A percentile compares a stretch with the other conserved stretches of the same genome.
These are phyloP conservation scores for Heliconius nattereri DNA, from an alignment of 1,140 invertebrate species.

Conservation along the genomic window DNA sequence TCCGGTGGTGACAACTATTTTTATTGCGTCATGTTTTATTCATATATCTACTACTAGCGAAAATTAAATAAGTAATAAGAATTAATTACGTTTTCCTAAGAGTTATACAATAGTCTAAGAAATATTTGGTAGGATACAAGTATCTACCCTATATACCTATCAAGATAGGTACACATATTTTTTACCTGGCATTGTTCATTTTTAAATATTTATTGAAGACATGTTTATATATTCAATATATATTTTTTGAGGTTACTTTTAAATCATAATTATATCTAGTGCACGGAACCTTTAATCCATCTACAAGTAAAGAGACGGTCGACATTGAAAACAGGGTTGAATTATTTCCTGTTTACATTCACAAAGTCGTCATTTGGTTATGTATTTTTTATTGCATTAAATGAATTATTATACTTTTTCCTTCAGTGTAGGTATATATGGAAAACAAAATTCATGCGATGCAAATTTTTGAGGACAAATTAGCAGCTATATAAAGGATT, in stretches of 20 bases:
- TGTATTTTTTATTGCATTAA: slow-evolving; percentile 8
- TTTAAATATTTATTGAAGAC: neutral
- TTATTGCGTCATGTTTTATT: slow-evolving; percentile 53
- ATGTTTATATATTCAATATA: neutral
- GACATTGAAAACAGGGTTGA: slow-evolving; percentile 29
- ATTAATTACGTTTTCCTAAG: neutral
- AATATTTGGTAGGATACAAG: neutral
- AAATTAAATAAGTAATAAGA: slow-evolving; percentile 24
- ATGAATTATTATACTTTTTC: neutral
- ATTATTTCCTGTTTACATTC: slow-evolving; percentile 43
- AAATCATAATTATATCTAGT: slow-evolving; percentile 9
- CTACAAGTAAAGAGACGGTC: slow-evolving; percentile 19
- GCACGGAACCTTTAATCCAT: slow-evolving; percentile 14
- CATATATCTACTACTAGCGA: slow-evolving; percentile 31
- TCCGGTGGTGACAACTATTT: slow-evolving; percentile 52
- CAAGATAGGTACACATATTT: neutral
- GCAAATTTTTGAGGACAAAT: too few relatives aligned
- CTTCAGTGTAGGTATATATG: too few relatives aligned
- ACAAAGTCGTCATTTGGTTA: slow-evolving; percentile 29
- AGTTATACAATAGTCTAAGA: neutral
- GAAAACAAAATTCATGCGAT: too few relatives aligned
- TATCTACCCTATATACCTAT: too few relatives aligned
- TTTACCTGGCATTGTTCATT: neutral
- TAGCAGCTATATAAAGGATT: too few relatives aligned
- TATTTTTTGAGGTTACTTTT: neutral